Evolutionary conservation across 2,797 vertebrate species (phyloP), one percentile per base, ranked within the genome.

Genomic region (Periophthalmus magnuspinnatus): DNA sequence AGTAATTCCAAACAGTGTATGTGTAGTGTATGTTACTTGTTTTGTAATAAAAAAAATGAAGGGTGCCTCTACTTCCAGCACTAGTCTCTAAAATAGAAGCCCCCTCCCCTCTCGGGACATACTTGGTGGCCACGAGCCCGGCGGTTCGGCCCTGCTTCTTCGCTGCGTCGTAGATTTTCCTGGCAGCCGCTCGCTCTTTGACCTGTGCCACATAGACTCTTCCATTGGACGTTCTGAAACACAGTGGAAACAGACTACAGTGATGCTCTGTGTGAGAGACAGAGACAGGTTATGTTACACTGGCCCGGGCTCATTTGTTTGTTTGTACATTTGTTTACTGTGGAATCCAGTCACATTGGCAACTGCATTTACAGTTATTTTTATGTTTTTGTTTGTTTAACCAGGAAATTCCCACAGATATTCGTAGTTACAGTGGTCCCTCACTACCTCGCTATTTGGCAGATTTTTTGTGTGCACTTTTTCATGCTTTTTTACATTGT

Each of bases 41-140:
- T 28, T 28, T 28, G 28, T 28, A 28, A 3, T 28, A 28, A 28
- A 28, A 28, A 3, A 28, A 28, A 28, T 1, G 28, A 28, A 28
- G 28, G 28, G 1, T 28, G 28, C 28, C 28, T 28, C 21, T 17
- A 52, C 48, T n/a, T 52, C 19, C 48, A 52, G 5, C 2, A 14
- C 13, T 1, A 45, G 41, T 13, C 3, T 14, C 11, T 45, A 45
- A 59, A 11, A 36, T 60, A 34, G 58, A n/a, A 22, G 8, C 16
- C 58, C 28, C 32, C 17, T 9, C 28, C 57, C 5, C 28, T 5
- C 36, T 5, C 38, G 34, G 17, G 24, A 92, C 93, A 91, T 65
- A 96, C 95, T 94, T 95, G 72, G 95, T 94, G 11, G 93, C 92
- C 14, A 96, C 89, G 16, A 95, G 94, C 78, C 94, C 95, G 11